Evolutionary conservation across 2,888 invertebrate genomes (phyloP).

Genomic region (Lithophane socia): DNA sequence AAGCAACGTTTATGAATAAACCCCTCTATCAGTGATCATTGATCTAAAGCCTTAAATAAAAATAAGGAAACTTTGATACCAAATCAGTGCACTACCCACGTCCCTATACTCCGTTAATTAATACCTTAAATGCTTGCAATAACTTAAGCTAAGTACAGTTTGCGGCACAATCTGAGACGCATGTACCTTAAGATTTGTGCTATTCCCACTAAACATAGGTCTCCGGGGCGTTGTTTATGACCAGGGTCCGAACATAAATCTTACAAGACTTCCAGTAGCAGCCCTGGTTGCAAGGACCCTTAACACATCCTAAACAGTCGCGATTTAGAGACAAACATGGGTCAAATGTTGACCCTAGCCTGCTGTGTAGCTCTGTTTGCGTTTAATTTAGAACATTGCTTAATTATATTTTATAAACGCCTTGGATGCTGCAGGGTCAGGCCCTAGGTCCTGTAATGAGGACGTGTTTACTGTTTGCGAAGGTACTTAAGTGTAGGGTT

Average conservation of each 20-base stretch:
- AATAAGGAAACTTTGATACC: neutral
- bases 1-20: no score
- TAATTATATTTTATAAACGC: constrained; percentile 59
- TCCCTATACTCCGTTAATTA: constrained; percentile 23
- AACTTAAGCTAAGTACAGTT: constrained; percentile 58
- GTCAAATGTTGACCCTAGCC: constrained; percentile 68
- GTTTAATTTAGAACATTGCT: constrained; percentile 66
- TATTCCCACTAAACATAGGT: constrained; percentile 62
- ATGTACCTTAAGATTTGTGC: constrained; percentile 63
- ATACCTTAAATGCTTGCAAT: constrained; percentile 50
- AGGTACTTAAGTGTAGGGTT: constrained; percentile 2
- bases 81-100: constrained; percentile 4
- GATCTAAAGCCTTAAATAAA: neutral
- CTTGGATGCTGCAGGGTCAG: neutral
- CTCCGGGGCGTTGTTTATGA: constrained; percentile 83
- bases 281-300: constrained; percentile 75
- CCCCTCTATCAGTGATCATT: no score
- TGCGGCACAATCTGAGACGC: constrained; percentile 62
- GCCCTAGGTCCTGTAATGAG: constrained; percentile 5
- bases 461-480: constrained; percentile 28
- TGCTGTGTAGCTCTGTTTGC: constrained; percentile 48
- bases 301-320: constrained; percentile 79
- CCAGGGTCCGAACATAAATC: constrained; percentile 84
- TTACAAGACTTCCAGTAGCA: constrained; percentile 74
- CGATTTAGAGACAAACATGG: constrained; percentile 43